Evolutionary conservation across 2,888 invertebrate species (phyloP).

Genomic region (Ctena decussata): DNA sequence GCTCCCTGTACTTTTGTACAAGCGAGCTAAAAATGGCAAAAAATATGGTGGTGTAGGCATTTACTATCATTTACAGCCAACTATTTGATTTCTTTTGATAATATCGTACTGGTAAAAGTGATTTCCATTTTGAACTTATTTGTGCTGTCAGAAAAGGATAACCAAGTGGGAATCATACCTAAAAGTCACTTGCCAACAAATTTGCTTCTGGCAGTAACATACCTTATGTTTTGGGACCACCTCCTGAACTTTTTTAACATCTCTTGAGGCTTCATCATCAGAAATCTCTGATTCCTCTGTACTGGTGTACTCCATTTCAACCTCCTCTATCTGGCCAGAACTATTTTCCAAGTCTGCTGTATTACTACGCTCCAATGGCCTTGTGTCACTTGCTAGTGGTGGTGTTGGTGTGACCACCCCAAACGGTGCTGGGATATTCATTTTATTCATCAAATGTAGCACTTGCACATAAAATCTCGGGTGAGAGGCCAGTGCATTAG

Average conservation of each 20-base stretch:
- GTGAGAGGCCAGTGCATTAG: constrained; percentile 91
- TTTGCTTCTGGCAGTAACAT: too few species aligned
- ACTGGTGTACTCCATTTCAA: constrained; percentile 76
- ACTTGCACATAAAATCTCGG: constrained; percentile 93
- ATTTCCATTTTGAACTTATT: too few species aligned
- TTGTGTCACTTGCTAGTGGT: constrained; percentile 63
- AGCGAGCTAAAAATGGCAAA: too few species aligned
- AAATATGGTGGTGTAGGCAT: too few species aligned
- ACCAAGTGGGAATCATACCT: too few species aligned
- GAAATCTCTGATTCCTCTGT: constrained; percentile 90
- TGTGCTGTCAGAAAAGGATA: too few species aligned
- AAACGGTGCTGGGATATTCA: constrained; percentile 96
- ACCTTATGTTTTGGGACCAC: background rate
- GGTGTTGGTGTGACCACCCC: constrained; percentile 84
- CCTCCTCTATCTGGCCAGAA: constrained; percentile 58
- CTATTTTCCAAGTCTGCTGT: constrained; percentile 20
- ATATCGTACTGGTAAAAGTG: too few species aligned
- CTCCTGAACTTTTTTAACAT: background rate
- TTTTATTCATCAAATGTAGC: constrained; percentile 97
- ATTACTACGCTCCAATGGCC: constrained; percentile 11
- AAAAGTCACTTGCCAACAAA: too few species aligned
- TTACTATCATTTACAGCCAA: too few species aligned
- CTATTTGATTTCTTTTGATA: too few species aligned
- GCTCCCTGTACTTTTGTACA: too few species aligned
- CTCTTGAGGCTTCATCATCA: constrained; percentile 87